phyloP scores from a whole-genome alignment of 2,113 vertebrate species.

The Notothenia coriiceps region DNA sequence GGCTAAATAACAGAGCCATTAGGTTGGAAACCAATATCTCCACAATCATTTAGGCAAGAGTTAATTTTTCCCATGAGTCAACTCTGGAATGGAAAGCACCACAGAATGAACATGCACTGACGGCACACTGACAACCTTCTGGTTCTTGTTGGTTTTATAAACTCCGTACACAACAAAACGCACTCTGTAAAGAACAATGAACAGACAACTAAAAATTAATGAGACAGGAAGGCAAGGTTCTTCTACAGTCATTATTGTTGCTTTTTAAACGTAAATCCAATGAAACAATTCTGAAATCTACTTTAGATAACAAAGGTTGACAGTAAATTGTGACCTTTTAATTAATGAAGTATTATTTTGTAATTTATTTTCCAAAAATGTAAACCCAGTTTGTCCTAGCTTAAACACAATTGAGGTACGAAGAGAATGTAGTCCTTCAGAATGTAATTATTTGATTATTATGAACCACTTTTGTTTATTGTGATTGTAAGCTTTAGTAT shows the following conservation, averaged over 20 bases:
- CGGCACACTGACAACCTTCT: slow-evolving; percentile 27
- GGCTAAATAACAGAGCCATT: slow-evolving; percentile 64
- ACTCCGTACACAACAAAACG: not conserved
- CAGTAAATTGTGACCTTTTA: not conserved
- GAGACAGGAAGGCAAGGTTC: not conserved
- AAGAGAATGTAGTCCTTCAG: slow-evolving; percentile 8
- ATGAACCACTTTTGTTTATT: slow-evolving; percentile 38
- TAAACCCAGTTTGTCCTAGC: not conserved
- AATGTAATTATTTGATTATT: slow-evolving; percentile 5
- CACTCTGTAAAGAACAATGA: not conserved
- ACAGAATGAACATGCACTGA: slow-evolving; percentile 25
- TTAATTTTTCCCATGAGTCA: slow-evolving; percentile 63
- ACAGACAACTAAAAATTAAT: not conserved
- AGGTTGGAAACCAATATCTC: slow-evolving; percentile 69
- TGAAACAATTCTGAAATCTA: not conserved
- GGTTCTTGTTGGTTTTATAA: slow-evolving; percentile 24
- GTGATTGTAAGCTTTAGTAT: slow-evolving; percentile 8
- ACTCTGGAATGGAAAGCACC: slow-evolving; percentile 22
- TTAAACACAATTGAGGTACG: not conserved
- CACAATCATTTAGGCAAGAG: slow-evolving; percentile 53
- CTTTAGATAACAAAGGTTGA: not conserved
- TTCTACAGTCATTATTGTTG: not conserved
- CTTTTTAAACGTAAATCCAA: not conserved
- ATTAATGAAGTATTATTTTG: not conserved
- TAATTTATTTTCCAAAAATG: not conserved